Base-by-base conservation (phyloP, 2,888 invertebrate species). In the Allygus modestus region DNA sequence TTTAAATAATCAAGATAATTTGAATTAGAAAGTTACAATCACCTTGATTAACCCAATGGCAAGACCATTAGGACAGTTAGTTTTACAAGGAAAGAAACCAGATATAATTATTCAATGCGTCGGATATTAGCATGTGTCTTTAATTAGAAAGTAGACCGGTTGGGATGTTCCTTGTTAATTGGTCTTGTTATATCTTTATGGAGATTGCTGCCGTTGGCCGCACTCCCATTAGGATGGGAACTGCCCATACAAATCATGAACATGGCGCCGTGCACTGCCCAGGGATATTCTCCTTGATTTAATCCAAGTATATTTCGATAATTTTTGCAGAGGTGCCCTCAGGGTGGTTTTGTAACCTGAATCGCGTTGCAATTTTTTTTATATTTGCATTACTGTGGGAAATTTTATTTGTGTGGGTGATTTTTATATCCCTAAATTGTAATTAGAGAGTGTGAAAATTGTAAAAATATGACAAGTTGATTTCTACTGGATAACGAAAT, bases 151-250 rank as follows among this genome's bases (percentile, higher is more conserved):
- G 65, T 65, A 1, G 58, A 1, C 65, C 65, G 31, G 28, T 31
- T 4, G 65, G 20, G 65, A 65, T 65, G 65, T 65, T 28, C 31
- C 65, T 28, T 31, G 65, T 65, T 65, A 65, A 65, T 65, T 65
- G 65, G 65, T 31, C 65, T 65, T 65, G 65, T 65, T 65, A 65
- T 65, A 65, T 65, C 65, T 65, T 65, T 65, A 65, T 65, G 65
- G 26, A 65, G 65, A 65, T 65, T 65, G 65, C 28, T 58, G 65
- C 17, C 11, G 65, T 65, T 65, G n/a, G 20, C 31, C 65, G 31
- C 1, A 9, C 65, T 28, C 28, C 65, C 65, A 65, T 65, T 65
- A 65, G 28, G 28, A 65, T 65, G 65, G 28, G 65, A 65, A 65
- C 65, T 26, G 31, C 65, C 15, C 65, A 28, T 65, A 65, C 65